These are phyloP conservation scores for Marasmarcha lunaedactyla DNA, from an alignment of 2,888 invertebrate species.

Conservation along the genomic window DNA sequence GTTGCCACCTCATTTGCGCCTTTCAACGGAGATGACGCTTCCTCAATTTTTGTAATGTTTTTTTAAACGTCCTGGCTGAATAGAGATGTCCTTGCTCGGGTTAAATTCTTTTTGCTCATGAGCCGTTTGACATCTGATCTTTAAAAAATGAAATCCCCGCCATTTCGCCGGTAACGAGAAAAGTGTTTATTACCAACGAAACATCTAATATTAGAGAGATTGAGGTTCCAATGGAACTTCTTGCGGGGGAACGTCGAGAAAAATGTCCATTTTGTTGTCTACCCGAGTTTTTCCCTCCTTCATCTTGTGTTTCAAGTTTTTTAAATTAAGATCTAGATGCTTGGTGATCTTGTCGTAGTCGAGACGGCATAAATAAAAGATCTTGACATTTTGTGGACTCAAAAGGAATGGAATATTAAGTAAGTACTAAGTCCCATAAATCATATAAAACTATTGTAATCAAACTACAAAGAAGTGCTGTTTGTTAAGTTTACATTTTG, in stretches of 20 bases:
- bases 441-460: no score
- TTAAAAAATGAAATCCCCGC: neutral
- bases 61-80: conserved; percentile 19
- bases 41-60: conserved; percentile 24
- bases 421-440: no score
- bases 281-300: neutral
- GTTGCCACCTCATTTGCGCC: conserved; percentile 35
- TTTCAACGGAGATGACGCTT: conserved; percentile 38
- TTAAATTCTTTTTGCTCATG: conserved; percentile 14
- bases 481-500: neutral
- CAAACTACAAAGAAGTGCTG: no score
- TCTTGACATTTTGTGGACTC: conserved; percentile 1
- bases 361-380: neutral
- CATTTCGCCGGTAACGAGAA: neutral
- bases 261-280: neutral
- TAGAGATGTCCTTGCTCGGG: conserved; percentile 15
- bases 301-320: conserved; percentile 1
- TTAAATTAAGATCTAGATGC: conserved; percentile 1
- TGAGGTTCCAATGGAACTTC: neutral
- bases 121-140: conserved; percentile 17
- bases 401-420: neutral
- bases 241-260: neutral
- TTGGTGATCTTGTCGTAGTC: neutral
- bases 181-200: neutral
- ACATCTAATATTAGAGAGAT: neutral